phyloP scores from a whole-genome alignment of 2,113 vertebrate species.

The Gobio gobio region DNA sequence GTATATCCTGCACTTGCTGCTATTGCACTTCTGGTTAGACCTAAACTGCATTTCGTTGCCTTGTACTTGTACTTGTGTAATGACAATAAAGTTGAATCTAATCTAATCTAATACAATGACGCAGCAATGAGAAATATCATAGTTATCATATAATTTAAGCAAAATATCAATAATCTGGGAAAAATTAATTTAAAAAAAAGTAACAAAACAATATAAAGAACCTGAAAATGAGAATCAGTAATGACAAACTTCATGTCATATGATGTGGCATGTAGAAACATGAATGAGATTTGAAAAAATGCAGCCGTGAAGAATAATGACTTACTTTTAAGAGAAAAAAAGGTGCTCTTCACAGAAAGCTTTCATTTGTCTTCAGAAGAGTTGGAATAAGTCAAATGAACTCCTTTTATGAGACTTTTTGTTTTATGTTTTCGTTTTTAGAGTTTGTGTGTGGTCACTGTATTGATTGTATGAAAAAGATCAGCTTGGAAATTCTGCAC shows the following conservation, averaged over 20 bases:
- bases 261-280: neutral
- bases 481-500: neutral
- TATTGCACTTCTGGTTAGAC: no score
- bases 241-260: neutral
- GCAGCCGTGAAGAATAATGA: neutral
- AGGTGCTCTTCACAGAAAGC: neutral
- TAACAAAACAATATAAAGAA: neutral
- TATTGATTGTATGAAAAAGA: neutral
- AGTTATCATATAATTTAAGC: neutral
- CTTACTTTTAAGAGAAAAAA: neutral
- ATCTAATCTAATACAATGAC: no score
- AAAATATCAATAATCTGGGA: neutral
- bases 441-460: neutral
- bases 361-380: neutral
- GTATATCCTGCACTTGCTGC: no score
- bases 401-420: neutral
- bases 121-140: neutral
- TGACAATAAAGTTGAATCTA: no score
- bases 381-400: neutral
- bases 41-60: no score
- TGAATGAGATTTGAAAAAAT: neutral
- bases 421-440: neutral
- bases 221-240: neutral
- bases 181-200: neutral
- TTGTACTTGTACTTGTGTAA: no score